phyloP scores from a whole-genome alignment of 1,140 invertebrate genomes.

The Schlechtendalia chinensis region DNA sequence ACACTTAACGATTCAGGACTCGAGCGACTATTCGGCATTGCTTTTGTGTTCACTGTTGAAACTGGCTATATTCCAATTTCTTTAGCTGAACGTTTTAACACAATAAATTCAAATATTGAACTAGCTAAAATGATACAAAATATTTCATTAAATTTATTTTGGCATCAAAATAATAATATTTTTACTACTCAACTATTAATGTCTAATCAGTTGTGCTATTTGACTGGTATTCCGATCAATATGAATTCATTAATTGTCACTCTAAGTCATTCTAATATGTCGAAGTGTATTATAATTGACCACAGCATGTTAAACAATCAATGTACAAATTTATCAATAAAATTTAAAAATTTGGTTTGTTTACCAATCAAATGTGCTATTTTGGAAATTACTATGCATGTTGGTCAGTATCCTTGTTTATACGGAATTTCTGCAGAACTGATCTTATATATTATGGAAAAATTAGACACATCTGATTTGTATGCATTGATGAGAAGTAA shows the following conservation, averaged over 20 bases:
- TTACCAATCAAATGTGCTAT: conserved; percentile 34
- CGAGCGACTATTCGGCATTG: conserved; percentile 2
- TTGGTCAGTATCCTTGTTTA: conserved; percentile 10
- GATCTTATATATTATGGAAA: not conserved
- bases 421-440: conserved; percentile 22
- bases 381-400: not conserved
- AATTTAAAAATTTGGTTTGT: conserved; percentile 39
- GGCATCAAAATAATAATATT: conserved; percentile 14
- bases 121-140: conserved; percentile 7
- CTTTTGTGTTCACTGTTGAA: conserved; percentile 44
- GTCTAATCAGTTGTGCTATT: conserved; percentile 24
- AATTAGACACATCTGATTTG: not conserved
- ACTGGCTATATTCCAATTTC: conserved; percentile 46
- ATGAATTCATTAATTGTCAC: conserved; percentile 9
- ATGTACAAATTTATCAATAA: not conserved
- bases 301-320: not conserved
- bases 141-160: conserved; percentile 18
- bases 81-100: conserved; percentile 2
- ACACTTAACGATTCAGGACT: not conserved
- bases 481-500: not conserved
- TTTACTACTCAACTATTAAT: conserved; percentile 17
- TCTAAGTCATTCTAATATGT: conserved; percentile 17
- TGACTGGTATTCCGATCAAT: conserved; percentile 10
- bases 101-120: conserved; percentile 36
- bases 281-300: not conserved